Evolutionary conservation across 2,113 vertebrate genomes (phyloP).

Genomic region (Nycticorax nycticorax): DNA sequence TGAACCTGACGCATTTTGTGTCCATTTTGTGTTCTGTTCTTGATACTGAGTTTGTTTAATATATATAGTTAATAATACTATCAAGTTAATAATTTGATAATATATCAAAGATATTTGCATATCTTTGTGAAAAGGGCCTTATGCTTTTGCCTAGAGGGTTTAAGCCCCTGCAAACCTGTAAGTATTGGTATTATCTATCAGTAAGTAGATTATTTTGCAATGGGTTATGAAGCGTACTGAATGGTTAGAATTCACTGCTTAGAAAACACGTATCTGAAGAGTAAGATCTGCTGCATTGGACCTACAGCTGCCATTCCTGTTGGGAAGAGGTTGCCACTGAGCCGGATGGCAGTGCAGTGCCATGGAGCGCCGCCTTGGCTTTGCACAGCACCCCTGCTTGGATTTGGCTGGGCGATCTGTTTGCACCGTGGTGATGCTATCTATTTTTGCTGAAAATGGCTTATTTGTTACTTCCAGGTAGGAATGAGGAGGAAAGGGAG

Average conservation of each 20-base stretch:
- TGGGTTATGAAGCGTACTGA: neutral
- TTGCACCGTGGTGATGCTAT: neutral
- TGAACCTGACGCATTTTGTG: neutral
- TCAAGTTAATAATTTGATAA: no score
- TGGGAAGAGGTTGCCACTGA: neutral
- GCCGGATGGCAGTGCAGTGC: neutral
- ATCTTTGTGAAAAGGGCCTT: neutral
- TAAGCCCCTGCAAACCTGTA: neutral
- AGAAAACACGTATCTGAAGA: neutral
- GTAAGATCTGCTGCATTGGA: fast-evolving
- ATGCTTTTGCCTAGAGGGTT: neutral
- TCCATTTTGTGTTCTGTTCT: neutral
- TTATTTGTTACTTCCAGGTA: neutral
- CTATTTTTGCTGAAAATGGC: neutral
- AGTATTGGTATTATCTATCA: neutral
- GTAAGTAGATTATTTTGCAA: neutral
- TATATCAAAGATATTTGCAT: neutral
- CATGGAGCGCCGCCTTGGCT: fast-evolving
- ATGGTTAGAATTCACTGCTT: neutral
- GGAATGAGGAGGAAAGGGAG: neutral
- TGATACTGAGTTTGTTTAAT: neutral
- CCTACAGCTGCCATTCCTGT: neutral
- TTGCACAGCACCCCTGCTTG: neutral
- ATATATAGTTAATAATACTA: no score
- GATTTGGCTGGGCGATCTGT: neutral